phyloP scores from a whole-genome alignment of 2,888 invertebrate species.

The Eumacrocentrus americanus region DNA sequence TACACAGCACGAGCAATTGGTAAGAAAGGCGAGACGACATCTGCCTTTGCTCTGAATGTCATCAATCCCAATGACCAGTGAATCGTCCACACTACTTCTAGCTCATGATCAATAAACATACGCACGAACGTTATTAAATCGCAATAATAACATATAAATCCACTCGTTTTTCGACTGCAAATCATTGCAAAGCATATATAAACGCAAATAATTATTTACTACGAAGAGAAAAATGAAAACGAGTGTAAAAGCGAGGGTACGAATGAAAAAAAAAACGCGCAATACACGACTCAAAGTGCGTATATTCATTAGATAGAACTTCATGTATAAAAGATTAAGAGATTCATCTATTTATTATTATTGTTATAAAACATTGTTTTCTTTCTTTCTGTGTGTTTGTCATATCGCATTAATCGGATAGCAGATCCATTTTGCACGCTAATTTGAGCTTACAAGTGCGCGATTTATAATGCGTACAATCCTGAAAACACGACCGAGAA shows the following conservation, averaged over 20 bases:
- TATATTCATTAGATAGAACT: slow-evolving; percentile 36
- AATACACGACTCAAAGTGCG: slow-evolving; percentile 4
- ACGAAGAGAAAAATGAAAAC: background rate
- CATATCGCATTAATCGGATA: slow-evolving; percentile 49
- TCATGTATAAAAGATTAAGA: slow-evolving; percentile 42
- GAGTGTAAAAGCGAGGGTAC: slow-evolving; percentile 1
- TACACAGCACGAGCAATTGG: slow-evolving; percentile 86
- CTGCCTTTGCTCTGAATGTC: slow-evolving; percentile 89
- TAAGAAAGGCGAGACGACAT: slow-evolving; percentile 82
- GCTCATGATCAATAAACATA: slow-evolving; percentile 11
- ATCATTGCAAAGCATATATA: background rate
- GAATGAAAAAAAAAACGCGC: background rate
- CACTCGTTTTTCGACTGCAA: slow-evolving; percentile 8
- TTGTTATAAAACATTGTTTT: slow-evolving; percentile 47
- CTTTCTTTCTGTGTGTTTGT: slow-evolving; percentile 45
- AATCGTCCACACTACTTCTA: slow-evolving; percentile 37
- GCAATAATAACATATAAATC: background rate
- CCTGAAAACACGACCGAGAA: slow-evolving; percentile 17
- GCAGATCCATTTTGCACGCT: slow-evolving; percentile 44
- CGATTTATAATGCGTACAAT: slow-evolving; percentile 35
- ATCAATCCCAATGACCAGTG: slow-evolving; percentile 64
- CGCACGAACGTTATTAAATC: slow-evolving; percentile 1
- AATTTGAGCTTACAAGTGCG: slow-evolving; percentile 45
- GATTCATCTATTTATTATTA: slow-evolving; percentile 41
- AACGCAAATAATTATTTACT: slow-evolving; percentile 2